Base-by-base conservation (phyloP, 2,888 invertebrate species). In the Eupithecia inturbata region DNA sequence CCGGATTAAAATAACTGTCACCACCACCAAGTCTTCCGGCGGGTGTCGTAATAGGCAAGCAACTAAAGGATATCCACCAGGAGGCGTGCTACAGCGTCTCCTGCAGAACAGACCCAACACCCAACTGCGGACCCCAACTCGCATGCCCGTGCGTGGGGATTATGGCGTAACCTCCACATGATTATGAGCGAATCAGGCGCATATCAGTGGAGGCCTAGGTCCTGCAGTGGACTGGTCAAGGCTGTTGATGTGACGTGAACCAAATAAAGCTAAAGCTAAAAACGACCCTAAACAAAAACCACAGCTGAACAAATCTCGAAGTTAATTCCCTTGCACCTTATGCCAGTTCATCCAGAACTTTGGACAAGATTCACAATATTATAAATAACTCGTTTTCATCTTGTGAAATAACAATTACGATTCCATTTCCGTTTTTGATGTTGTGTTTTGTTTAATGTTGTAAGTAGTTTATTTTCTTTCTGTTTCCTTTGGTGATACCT, bases 381-480 rank as follows among this genome's bases (percentile, higher is more conserved):
- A 72, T 76, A 69, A 75, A 79, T 77, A 72, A 71, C 73, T 72
- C 70, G 72, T 73, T 76, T 71, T 67, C 70, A 72, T 72, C 70
- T 75, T 67, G 66, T 62, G 49, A 45, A 72, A 67, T 67, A 70
- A 70, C 75, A 72, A 72, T 74, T 71, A 68, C 66, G 62, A 71
- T 73, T 73, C 67, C 67, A 67, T 74, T 70, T 62, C 19, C 49
- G 28, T 33, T 66, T 62, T 53, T 31, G 31, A 3, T 4, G 2
- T 72, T 16, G 64, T 72, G 75, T 68, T 70, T 45, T 31, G 6
- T 67, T 33, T 67, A 5, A 0, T 49, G 26, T 62, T 9, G 31
- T 14, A 71, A 72, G 60, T 45, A 22, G 5, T 26, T 39, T 26
- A 39, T 39, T 22, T 41, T 66, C 12, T 66, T 39, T 39, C 28